Conservation (phyloP, 2,797 vertebrate species). For the Clarias laeviceps region DNA sequence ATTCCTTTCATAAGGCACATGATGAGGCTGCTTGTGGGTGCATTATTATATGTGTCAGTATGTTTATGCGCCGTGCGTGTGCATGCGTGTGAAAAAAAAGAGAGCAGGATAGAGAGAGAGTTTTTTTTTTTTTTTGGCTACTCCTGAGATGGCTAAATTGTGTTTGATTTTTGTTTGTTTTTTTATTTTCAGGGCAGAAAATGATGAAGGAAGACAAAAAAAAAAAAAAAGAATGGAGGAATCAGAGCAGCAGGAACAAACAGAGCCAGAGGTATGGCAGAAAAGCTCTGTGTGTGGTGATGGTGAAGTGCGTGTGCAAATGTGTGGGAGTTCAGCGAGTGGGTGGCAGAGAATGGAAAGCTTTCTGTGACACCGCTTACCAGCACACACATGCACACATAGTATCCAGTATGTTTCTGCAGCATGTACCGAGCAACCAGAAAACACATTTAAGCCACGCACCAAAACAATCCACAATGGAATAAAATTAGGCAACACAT, state of each 20-base stretch:
- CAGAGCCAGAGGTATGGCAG: conserved; percentile 81
- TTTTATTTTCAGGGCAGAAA: conserved; percentile 21
- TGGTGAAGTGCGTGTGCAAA: conserved; percentile 62
- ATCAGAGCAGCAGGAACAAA: conserved; percentile 71
- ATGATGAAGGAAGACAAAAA: conserved; percentile 3
- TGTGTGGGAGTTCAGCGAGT: conserved; percentile 65
- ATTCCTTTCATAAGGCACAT: conserved; percentile 57
- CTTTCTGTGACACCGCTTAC: conserved; percentile 82
- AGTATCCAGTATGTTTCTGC: conserved; percentile 35
- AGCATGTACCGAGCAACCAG: conserved; percentile 2
- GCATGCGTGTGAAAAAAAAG: conserved; percentile 26
- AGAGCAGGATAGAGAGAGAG: conserved; percentile 9
- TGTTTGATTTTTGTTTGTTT: conserved; percentile 14
- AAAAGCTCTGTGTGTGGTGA: conserved; percentile 70
- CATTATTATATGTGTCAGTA: conserved; percentile 50
- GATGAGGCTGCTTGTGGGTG: conserved; percentile 47
- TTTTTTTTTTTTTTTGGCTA: no score
- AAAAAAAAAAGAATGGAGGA: conserved; percentile 36
- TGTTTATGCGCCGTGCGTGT: conserved; percentile 43
- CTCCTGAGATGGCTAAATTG: conserved; percentile 15
- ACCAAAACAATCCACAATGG: not conserved
- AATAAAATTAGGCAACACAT: not conserved
- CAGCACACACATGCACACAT: conserved; percentile 67
- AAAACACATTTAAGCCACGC: conserved; percentile 15
- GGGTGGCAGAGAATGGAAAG: conserved; percentile 80